These are phyloP conservation scores for Athalia cordata DNA, from an alignment of 2,888 invertebrate species.

Conservation along the genomic window DNA sequence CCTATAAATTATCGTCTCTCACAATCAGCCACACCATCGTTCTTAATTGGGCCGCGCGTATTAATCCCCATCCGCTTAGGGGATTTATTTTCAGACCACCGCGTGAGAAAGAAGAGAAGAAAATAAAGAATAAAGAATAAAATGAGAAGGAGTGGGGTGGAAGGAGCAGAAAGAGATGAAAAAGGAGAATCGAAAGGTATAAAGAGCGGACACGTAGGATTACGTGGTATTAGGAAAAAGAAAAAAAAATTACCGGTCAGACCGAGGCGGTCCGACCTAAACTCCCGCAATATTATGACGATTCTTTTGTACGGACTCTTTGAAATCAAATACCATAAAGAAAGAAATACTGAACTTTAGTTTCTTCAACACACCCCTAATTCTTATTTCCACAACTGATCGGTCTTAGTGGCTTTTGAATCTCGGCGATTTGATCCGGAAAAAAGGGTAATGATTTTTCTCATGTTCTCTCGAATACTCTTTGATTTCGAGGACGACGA, in stretches of 20 bases:
- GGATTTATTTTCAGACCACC: constrained; percentile 56
- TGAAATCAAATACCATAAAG: constrained; percentile 25
- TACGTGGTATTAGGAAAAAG: constrained; percentile 50
- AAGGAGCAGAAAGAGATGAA: constrained; percentile 22
- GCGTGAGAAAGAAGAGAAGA: constrained; percentile 34
- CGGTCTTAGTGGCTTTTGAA: neutral
- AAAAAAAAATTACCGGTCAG: constrained; percentile 19
- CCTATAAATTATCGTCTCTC: constrained; percentile 53
- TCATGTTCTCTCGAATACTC: no score
- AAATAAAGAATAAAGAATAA: constrained; percentile 44
- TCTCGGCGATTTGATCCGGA: no score
- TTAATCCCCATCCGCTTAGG: constrained; percentile 59
- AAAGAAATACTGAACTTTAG: neutral
- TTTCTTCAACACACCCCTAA: neutral
- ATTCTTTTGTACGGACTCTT: constrained; percentile 16
- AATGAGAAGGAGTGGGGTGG: constrained; percentile 22
- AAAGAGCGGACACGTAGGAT: constrained; percentile 51
- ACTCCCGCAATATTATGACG: constrained; percentile 42
- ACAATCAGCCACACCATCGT: constrained; percentile 45
- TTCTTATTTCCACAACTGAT: neutral
- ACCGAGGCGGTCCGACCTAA: constrained; percentile 22
- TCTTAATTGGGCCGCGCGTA: constrained; percentile 61
- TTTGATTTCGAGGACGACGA: no score
- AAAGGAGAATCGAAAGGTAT: constrained; percentile 43
- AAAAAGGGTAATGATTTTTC: no score